phyloP scores from a whole-genome alignment of 2,113 vertebrate species.

The Delphinapterus leucas region DNA sequence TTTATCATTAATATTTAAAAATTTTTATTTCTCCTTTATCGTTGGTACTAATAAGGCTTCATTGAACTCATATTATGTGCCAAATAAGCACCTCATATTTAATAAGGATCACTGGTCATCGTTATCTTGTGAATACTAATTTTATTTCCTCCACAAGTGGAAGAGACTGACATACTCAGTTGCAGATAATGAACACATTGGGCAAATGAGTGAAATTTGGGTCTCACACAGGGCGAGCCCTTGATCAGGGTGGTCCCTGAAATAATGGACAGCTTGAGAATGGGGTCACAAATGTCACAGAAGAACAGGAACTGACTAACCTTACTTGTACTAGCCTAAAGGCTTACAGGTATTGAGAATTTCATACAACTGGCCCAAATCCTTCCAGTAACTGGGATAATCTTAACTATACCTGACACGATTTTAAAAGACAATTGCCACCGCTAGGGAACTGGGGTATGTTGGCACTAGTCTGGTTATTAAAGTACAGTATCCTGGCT shows the following conservation, averaged over 20 bases:
- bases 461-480: background rate
- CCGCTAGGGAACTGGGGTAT: accelerated
- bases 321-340: too few species aligned
- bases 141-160: background rate
- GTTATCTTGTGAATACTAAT: background rate
- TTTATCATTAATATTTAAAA: background rate
- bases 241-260: background rate
- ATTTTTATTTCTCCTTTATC: background rate
- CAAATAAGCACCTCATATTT: background rate
- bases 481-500: accelerated
- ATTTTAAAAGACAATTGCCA: background rate
- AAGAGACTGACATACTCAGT: background rate
- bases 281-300: accelerated
- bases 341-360: background rate
- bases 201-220: background rate
- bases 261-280: accelerated
- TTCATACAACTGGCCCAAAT: background rate
- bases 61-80: too few species aligned
- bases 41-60: background rate
- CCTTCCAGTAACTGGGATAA: background rate
- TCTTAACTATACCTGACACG: background rate
- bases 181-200: background rate
- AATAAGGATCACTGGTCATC: background rate
- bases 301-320: background rate
- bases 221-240: background rate